These are phyloP conservation scores for Phallusia fumigata DNA, from an alignment of 23 tunicate genomes.

Conservation along the genomic window DNA sequence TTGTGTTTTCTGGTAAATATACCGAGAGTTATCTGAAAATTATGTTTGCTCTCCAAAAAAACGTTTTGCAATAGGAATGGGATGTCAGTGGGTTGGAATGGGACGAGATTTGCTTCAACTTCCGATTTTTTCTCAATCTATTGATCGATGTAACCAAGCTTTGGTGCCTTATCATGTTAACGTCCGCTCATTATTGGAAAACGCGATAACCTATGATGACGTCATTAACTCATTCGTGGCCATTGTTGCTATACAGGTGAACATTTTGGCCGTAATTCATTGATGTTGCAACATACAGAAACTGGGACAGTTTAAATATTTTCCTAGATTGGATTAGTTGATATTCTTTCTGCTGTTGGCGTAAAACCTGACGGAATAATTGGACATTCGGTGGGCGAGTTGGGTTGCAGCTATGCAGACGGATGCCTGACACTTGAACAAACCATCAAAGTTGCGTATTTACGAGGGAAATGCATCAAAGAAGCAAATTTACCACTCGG, in stretches of 20 bases:
- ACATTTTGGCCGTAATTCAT: too few relatives aligned
- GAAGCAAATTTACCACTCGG: background rate
- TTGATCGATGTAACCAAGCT: background rate
- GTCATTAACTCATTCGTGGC: background rate
- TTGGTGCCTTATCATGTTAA: background rate
- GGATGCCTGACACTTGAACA: conserved; percentile 6
- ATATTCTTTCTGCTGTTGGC: conserved; percentile 1
- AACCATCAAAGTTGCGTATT: background rate
- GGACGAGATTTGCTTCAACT: conserved; percentile 18
- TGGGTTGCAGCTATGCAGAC: background rate
- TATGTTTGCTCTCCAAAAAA: background rate
- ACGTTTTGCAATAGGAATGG: conserved; percentile 21
- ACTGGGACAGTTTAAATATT: too few relatives aligned
- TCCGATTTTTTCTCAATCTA: background rate
- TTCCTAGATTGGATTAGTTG: background rate
- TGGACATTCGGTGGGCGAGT: conserved; percentile 14
- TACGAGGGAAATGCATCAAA: conserved; percentile 2
- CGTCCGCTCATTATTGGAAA: background rate
- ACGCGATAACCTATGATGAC: background rate
- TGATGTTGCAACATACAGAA: too few relatives aligned
- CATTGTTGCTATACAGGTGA: conserved; percentile 13
- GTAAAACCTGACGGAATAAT: background rate
- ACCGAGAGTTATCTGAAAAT: background rate
- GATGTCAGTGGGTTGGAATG: conserved; percentile 28
- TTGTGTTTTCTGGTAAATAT: conserved; percentile 6